Evolutionary conservation across 2,113 vertebrate genomes (phyloP).

Genomic region (Bos taurus): ARS-UCD2.0 NC_037351.1:7370501-7371000

Average conservation of each 20-base stretch:
- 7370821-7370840: neutral
- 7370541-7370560: neutral
- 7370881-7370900: neutral
- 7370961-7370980: neutral
- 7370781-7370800: neutral
- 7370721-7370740: neutral
- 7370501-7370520: neutral
- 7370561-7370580: neutral
- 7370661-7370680: neutral
- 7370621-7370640: neutral
- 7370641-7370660: neutral
- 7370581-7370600: neutral
- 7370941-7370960: neutral
- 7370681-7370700: neutral
- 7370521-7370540: neutral
- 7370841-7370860: neutral
- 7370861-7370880: neutral
- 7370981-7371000: neutral
- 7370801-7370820: neutral
- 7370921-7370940: neutral
- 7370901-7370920: rapidly evolving
- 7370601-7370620: neutral
- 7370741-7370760: neutral
- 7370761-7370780: neutral
- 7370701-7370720: neutral